Evolutionary conservation across 2,113 vertebrate genomes (phyloP), one percentile per base, ranked within the genome.

Genomic region (Pholis gunnellus): DNA sequence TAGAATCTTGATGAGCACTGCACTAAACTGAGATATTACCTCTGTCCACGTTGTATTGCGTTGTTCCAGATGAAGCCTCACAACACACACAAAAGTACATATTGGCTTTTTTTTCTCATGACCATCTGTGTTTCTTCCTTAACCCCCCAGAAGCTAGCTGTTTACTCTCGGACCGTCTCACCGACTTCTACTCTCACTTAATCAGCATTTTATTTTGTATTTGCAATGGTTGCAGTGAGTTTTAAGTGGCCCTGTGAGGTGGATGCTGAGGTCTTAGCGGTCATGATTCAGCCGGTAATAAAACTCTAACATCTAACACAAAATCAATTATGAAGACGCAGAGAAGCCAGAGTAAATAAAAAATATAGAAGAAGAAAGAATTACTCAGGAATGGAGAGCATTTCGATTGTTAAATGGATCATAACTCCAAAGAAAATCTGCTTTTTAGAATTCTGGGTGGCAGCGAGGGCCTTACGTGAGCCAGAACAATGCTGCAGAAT

Each of bases 321-420:
- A 80, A 88, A 87, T 85, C 81, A 78, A 89, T 90, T 79, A 81
- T 36, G 48, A 72, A 78, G 38, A 75, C 42, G 42, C 22, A 79
- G 22, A 56, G 29, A 61, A 74, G 54, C 0, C 4, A 22, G 25
- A 63, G 42, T 59, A 57, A 63, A 59, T 48, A 66, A 48, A 72
- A 72, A 22, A 38, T 18, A 18, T 6, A 61, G 0, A 29, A 69
- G 46, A 78, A 52, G 14, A 82, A 79, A 22, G 10, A 89, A 75
- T 52, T 63, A 60, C 44, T 83, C 54, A 22, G 59, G 59, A 42
- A 77, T 86, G 66, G 70, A 79, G 56, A 72, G 54, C 13, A 29
- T 74, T 81, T 83, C 1, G 57, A 78, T 81, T 87, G 78, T 92
- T 87, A 78, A 91, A 88, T 82, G 84, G 67, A 81, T 85, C 86